These are phyloP conservation scores for Chlamydotis undulata DNA, from an alignment of 2,113 vertebrate species.

Conservation along the genomic window DNA sequence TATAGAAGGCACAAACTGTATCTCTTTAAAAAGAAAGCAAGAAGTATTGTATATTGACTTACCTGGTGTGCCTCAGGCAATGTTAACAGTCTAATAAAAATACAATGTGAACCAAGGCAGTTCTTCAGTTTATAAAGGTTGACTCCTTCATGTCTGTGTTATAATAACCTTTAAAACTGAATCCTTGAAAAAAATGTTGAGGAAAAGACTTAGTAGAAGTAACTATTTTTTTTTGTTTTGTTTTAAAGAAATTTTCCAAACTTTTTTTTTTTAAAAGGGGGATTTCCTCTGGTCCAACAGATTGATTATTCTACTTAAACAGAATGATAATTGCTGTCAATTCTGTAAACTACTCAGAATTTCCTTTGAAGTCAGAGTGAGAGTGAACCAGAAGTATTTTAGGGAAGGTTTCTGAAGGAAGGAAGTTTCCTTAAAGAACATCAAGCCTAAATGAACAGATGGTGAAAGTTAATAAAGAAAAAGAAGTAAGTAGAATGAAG, in stretches of 20 bases:
- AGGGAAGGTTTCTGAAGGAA: neutral
- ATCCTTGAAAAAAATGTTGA: neutral
- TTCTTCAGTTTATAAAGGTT: neutral
- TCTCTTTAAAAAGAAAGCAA: neutral
- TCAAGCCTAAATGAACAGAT: neutral
- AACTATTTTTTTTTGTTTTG: neutral
- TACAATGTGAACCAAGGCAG: neutral
- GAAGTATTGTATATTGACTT: neutral
- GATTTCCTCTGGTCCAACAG: neutral
- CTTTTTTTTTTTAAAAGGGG: accelerated
- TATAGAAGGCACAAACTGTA: neutral
- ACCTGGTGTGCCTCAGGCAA: neutral
- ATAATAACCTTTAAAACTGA: neutral
- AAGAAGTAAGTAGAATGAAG: neutral
- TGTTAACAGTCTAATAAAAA: neutral
- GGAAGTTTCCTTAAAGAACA: neutral
- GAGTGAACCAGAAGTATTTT: neutral
- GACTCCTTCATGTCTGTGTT: neutral
- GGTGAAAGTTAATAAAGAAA: neutral
- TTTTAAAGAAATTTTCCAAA: neutral
- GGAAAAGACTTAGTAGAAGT: neutral
- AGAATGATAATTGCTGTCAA: neutral
- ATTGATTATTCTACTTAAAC: neutral
- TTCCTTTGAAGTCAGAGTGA: neutral
- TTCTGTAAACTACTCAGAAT: neutral